These are phyloP conservation scores for Lamprotornis superbus DNA, from an alignment of 2,113 vertebrate species.

Conservation along the genomic window DNA sequence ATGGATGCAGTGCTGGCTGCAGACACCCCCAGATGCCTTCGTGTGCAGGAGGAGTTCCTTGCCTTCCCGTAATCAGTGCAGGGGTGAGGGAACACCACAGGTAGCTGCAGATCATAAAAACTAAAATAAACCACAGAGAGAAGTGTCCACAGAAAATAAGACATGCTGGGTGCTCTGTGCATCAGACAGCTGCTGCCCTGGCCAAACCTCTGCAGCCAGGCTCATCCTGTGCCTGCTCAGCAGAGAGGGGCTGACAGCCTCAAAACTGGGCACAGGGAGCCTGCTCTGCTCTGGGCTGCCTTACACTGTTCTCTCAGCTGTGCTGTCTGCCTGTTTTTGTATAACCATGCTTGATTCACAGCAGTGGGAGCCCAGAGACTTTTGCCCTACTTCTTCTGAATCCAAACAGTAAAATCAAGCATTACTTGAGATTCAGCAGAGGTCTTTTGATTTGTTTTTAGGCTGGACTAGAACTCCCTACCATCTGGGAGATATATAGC, in stretches of 20 bases:
- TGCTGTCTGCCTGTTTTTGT: background rate
- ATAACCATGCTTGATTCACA: background rate
- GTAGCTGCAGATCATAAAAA: background rate
- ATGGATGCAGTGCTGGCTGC: background rate
- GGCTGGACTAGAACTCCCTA: background rate
- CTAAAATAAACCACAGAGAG: background rate
- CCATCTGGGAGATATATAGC: background rate
- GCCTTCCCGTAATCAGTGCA: rapidly evolving
- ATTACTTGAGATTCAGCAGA: background rate
- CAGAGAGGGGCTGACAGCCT: background rate
- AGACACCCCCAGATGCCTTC: rapidly evolving
- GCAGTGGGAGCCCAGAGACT: background rate
- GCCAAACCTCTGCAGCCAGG: background rate
- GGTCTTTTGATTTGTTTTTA: background rate
- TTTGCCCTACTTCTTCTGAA: background rate
- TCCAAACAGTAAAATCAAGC: background rate
- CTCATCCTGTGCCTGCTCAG: background rate
- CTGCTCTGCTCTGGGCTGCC: background rate
- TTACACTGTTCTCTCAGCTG: background rate
- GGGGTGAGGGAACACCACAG: background rate
- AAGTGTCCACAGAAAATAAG: background rate
- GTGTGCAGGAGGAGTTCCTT: background rate
- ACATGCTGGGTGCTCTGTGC: background rate
- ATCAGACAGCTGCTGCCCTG: background rate
- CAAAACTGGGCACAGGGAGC: rapidly evolving